phyloP scores from a whole-genome alignment of 1,140 invertebrate species.

The Achatina immaculata region DNA sequence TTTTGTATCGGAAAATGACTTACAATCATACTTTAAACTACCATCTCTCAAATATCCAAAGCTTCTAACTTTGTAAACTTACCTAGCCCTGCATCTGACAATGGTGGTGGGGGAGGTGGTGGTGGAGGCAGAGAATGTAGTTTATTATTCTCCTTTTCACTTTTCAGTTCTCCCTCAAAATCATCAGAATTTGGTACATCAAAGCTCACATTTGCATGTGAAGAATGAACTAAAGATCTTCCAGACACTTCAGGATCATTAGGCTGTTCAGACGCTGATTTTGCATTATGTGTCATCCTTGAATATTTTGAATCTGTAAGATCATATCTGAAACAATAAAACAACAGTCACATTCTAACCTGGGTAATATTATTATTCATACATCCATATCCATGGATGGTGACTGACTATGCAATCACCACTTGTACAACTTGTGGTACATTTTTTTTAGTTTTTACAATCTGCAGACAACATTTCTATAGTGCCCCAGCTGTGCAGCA shows the following conservation, averaged over 20 bases:
- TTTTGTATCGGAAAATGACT: too few species aligned
- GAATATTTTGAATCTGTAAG: slow-evolving; percentile 49
- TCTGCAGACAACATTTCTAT: too few species aligned
- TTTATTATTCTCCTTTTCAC: not conserved
- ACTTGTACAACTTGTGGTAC: too few species aligned
- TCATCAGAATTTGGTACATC: not conserved
- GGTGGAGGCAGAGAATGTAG: slow-evolving; percentile 35
- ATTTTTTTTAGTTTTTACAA: too few species aligned
- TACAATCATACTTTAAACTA: too few species aligned
- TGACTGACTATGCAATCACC: too few species aligned
- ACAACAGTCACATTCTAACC: too few species aligned
- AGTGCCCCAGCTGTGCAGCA: too few species aligned
- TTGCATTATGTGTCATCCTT: slow-evolving; percentile 50
- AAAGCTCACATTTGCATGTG: slow-evolving; percentile 11
- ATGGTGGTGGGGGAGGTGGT: slow-evolving; percentile 55
- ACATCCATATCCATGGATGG: too few species aligned
- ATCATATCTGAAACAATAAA: slow-evolving; percentile 7
- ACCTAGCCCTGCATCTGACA: not conserved
- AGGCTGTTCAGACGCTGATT: slow-evolving; percentile 61
- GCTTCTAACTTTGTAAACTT: too few species aligned
- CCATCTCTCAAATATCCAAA: too few species aligned
- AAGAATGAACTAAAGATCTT: slow-evolving; percentile 45
- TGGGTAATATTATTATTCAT: too few species aligned
- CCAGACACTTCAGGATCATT: slow-evolving; percentile 66
- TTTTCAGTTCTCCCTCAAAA: not conserved